Evolutionary conservation across 2,888 invertebrate species (phyloP), one percentile per base, ranked within the genome.

Genomic region (Pseudococcus viburni): DNA sequence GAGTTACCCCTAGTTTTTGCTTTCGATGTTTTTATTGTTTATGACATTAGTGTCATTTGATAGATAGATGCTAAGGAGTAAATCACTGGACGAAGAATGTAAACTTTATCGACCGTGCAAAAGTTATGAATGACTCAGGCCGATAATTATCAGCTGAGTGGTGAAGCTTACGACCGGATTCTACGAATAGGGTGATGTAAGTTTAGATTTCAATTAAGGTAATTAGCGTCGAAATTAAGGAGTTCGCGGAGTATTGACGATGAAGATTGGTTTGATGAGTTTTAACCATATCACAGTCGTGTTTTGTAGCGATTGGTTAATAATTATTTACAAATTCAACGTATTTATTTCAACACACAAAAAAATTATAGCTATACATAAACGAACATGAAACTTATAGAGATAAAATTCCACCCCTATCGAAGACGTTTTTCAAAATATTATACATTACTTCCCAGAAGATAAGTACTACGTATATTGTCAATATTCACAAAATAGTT

Each of bases 31-130:
- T 83, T 83, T 83, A 83, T 83, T 83, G 80, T 83, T 83, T 83
- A 83, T 83, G 80, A 83, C 80, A 83, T 83, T 83, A 83, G 80
- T 83, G 80, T 83, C 80, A 46, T 83, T 83, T 83, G 46, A 83
- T 83, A 46, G 80, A 83, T 83, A 83, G 80, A 83, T 83, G 46
- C 46, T 83, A 83, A 46, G 80, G 46, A 83, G 42, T 83, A 83
- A 83, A 83, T 83, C 80, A 83, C 80, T 19, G 17, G 46, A 15
- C 80, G n/a, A 73, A 83, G 80, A 83, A 83, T 83, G 46, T 46
- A 11, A 19, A 83, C 42, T 83, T 83, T 46, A 83, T 83, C 80
- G 80, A 46, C 80, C 80, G 80, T 83, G 80, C 80, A 46, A 83
- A 46, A 83, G 80, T 83, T 83, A 83, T 46, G 80, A 83, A 83